Base-by-base conservation (phyloP, 2,113 vertebrate genomes). In the Atrichornis clamosus region DNA sequence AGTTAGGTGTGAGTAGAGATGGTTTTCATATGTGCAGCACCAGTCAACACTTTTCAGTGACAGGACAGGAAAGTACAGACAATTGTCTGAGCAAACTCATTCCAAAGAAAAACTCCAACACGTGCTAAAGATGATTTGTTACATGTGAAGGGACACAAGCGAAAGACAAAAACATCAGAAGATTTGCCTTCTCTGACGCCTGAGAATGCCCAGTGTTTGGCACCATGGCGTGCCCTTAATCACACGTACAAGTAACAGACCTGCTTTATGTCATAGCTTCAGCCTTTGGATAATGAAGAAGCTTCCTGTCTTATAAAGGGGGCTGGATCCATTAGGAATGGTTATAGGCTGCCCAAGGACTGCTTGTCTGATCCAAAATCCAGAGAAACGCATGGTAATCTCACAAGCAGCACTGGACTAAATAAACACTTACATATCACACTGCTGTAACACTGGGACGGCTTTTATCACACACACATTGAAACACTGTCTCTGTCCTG, bases 211-310 rank as follows among this genome's bases (percentile, higher is more conserved):
- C 2, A 59, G 30, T 19, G 39, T 50, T 76, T 84, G 68, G 53
- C 55, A 91, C 58, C 32, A 33, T 0, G 2, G 26, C 49, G n/a
- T 39, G 49, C 23, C 89, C 30, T 35, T 59, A 46, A 53, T 50
- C 56, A 37, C 56, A 49, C 0, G 2, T 14, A 14, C n/a, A 64
- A 53, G 39, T 35, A 80, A 24, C 17, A 58, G 75, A 41, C 4
- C 9, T 1, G 2, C 4, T 53, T 41, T 17, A 19, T 0, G 2
- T 13, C 28, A 11, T 20, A 39, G 27, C n/a, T 58, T 23, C 3
- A 32, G 35, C 13, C 59, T 73, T 37, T 58, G n/a, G 32, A 44
- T 33, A 80, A 69, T 33, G 53, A 63, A 77, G 81, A 10, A 74
- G 27, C 8, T 64, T 42, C 49, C 30, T 7, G 8, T 59, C 26